phyloP scores from a whole-genome alignment of 2,113 vertebrate genomes.

The Agelaius tricolor region DNA sequence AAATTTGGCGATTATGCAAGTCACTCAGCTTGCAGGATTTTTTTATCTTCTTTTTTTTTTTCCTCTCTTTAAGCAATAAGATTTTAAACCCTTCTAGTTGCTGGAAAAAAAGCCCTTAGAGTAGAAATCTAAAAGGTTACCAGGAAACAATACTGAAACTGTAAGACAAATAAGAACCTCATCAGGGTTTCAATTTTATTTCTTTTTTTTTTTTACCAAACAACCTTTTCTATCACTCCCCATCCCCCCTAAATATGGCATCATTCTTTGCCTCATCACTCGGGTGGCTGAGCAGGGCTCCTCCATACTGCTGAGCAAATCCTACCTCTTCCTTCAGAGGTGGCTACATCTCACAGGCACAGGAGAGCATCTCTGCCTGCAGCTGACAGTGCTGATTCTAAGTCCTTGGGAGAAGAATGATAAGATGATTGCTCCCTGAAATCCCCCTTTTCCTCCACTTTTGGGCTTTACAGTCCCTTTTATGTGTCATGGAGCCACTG shows the following conservation, averaged over 20 bases:
- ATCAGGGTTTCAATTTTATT: background rate
- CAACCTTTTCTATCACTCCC: background rate
- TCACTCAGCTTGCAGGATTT: conserved; percentile 29
- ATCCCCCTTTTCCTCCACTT: background rate
- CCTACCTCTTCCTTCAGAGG: background rate
- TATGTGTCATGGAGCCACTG: background rate
- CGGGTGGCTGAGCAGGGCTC: background rate
- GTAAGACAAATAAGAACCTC: background rate
- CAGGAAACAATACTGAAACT: background rate
- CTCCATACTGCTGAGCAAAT: background rate
- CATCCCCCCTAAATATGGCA: background rate
- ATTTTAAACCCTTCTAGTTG: conserved; percentile 2
- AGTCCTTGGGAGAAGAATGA: background rate
- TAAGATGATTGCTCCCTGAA: background rate
- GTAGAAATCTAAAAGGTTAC: background rate
- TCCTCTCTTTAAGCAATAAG: background rate
- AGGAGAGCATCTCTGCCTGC: background rate
- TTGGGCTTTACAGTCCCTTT: background rate
- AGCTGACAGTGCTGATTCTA: background rate
- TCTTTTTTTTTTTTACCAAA: background rate
- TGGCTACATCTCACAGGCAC: background rate
- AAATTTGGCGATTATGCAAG: conserved; percentile 56
- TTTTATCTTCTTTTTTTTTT: background rate
- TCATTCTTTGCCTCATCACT: background rate
- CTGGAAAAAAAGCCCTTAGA: background rate